Conservation (phyloP, 2,888 invertebrate species). For the Limnephilus marmoratus region DNA sequence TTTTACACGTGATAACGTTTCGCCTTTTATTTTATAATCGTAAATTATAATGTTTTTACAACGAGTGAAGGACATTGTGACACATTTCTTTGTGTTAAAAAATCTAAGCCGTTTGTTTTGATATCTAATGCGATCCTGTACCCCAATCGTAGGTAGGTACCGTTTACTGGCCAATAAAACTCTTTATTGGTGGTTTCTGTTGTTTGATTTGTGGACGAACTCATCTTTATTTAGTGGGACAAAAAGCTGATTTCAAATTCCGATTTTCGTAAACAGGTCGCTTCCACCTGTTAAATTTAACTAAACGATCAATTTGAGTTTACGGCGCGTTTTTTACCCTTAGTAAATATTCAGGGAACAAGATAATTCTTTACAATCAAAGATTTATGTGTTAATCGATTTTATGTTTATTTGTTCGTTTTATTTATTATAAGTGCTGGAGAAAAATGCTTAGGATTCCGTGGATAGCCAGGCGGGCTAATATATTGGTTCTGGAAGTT, state of each 20-base stretch:
- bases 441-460: no score
- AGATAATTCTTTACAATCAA: background rate
- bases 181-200: constrained; percentile 46
- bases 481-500: no score
- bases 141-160: background rate
- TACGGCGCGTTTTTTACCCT: background rate
- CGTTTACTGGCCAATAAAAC: constrained; percentile 29
- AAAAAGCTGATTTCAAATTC: background rate
- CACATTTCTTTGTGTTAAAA: no score
- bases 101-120: no score
- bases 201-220: constrained; percentile 46
- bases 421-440: background rate
- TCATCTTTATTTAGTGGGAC: constrained; percentile 41
- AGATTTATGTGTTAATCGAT: background rate
- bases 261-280: background rate
- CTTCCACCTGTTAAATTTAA: background rate
- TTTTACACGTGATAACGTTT: no score
- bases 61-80: no score
- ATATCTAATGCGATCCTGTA: background rate
- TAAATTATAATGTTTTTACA: no score
- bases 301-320: background rate
- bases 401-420: background rate
- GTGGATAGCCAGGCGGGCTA: no score
- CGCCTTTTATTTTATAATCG: no score
- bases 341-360: background rate